These are phyloP conservation scores for Stomatorhinus ivindoensis DNA, from an alignment of 2,113 vertebrate species.

Conservation along the genomic window DNA sequence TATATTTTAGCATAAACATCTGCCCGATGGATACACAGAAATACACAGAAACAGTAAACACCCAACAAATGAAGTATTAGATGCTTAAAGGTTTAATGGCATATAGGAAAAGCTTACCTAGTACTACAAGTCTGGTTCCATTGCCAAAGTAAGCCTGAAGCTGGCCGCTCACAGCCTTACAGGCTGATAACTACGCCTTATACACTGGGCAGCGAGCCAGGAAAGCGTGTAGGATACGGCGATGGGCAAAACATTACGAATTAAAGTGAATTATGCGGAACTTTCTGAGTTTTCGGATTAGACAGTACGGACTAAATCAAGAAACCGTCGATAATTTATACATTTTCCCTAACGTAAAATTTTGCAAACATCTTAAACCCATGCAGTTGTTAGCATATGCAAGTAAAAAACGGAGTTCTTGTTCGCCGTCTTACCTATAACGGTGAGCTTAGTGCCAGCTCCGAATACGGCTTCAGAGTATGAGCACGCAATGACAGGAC, in stretches of 20 bases:
- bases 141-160: constrained; percentile 36
- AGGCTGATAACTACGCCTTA: constrained; percentile 23
- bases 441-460: constrained; percentile 52
- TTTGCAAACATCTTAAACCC: not conserved
- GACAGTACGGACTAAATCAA: not conserved
- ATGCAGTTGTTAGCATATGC: not conserved
- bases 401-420: not conserved
- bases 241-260: not conserved
- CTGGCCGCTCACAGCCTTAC: constrained; percentile 24
- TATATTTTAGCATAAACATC: not conserved
- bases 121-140: constrained; percentile 43
- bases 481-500: constrained; percentile 42
- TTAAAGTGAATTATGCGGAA: not conserved
- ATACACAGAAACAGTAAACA: not conserved
- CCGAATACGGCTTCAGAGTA: constrained; percentile 41
- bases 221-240: not conserved
- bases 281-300: not conserved
- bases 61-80: not conserved
- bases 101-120: constrained; percentile 36
- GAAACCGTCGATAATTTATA: not conserved
- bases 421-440: constrained; percentile 43
- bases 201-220: constrained; percentile 29
- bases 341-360: not conserved
- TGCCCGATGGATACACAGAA: not conserved
- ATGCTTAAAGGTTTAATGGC: not conserved